These are phyloP conservation scores for Polydrusus pterygomalis DNA, from an alignment of 2,888 invertebrate species.

Conservation along the genomic window DNA sequence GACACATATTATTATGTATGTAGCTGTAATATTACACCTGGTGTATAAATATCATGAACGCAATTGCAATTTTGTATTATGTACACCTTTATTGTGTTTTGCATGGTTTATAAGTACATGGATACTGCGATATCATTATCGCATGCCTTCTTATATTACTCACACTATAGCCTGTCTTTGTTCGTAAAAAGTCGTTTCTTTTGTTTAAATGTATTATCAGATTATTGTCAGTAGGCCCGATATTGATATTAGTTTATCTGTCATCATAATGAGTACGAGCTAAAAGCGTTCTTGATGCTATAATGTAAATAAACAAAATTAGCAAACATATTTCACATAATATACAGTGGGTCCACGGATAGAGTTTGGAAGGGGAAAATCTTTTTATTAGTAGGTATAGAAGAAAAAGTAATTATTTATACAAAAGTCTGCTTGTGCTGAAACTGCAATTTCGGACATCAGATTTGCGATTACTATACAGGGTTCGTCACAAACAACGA, in stretches of 20 bases:
- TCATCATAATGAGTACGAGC: constrained; percentile 19
- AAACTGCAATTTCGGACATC: no score
- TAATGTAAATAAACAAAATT: not conserved
- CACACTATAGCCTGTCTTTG: constrained; percentile 20
- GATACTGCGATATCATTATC: constrained; percentile 3
- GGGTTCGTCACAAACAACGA: no score
- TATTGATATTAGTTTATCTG: constrained; percentile 49
- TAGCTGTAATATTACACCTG: not conserved
- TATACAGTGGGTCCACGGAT: no score
- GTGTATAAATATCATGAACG: not conserved
- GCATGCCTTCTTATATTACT: constrained; percentile 5
- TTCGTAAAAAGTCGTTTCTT: constrained; percentile 35
- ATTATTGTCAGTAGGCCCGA: constrained; percentile 37
- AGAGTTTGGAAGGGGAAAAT: no score
- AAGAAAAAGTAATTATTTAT: no score
- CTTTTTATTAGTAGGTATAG: no score
- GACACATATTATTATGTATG: no score
- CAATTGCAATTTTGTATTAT: not conserved
- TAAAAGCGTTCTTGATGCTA: not conserved
- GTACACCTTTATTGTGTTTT: constrained; percentile 9
- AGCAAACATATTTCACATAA: no score
- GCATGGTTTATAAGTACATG: constrained; percentile 5
- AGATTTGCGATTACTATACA: no score
- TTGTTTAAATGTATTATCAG: constrained; percentile 44
- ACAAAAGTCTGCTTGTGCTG: no score